Base-by-base conservation (phyloP, 2,113 vertebrate genomes). In the Periophthalmus modestus region DNA sequence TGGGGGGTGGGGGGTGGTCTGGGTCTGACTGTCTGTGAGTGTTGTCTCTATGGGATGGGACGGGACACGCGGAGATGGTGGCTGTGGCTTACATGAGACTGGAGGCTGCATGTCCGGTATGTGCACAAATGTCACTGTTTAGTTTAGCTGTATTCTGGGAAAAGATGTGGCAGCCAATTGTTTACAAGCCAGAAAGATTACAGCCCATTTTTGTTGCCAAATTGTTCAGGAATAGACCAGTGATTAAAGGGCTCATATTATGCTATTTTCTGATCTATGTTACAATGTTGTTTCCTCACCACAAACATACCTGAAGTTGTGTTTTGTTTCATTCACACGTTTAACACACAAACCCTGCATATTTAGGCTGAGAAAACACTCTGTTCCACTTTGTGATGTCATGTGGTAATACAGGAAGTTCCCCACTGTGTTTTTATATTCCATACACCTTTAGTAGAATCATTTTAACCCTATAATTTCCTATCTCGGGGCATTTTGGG, bases 21-120 rank as follows among this genome's bases (percentile, higher is more conserved):
- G 88, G 89, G 83, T 78, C 86, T 76, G 85, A 80, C 78, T 67
- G 80, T 74, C 88, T 88, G 71, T 67, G 81, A 69, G 57, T 75
- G 80, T 77, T 72, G 75, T 76, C 63, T 62, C 78, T 70, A 70
- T 69, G 83, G 82, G 76, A 80, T 70, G 83, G 74, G 80, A 78
- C 69, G 34, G 81, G 70, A 68, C 79, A 74, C 66, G 72, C 76
- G 33, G 68, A n/a, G 74, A 75, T 36, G 15, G 54, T 73, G 73
- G 52, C 7, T n/a, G 52, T n/a, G 48, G 52, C 6, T 70, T 63
- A 82, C 57, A 34, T 36, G 72, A 81, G 68, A 72, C 72, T 69
- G 46, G 70, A 74, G 59, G 79, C 72, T 52, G 21, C 59, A 74
- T 77, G 63, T 68, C 62, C n/a, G 50, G 19, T 39, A 10, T 21